Evolutionary conservation across 2,113 vertebrate genomes (phyloP).

Genomic region (Saimiri boliviensis): DNA sequence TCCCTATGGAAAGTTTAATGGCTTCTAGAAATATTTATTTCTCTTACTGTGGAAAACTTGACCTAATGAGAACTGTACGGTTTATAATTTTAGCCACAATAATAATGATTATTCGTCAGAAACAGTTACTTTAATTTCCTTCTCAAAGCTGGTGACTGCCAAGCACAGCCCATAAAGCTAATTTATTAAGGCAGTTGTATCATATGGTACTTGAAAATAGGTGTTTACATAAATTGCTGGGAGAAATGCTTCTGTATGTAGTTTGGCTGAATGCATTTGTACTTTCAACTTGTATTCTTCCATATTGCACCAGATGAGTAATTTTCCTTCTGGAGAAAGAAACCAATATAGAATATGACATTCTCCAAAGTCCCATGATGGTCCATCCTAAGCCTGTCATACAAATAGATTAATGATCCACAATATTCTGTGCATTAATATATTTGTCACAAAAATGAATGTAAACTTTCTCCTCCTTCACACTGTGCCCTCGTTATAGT

Average conservation of each 20-base stretch:
- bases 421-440: slow-evolving; percentile 48
- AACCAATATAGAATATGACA: background rate
- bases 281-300: slow-evolving; percentile 13
- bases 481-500: slow-evolving; percentile 21
- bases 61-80: background rate
- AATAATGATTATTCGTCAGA: background rate
- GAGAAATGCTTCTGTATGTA: background rate
- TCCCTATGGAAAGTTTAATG: background rate
- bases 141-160: background rate
- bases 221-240: background rate
- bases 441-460: slow-evolving; percentile 43
- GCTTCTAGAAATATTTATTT: background rate
- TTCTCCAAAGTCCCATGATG: background rate
- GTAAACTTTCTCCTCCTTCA: background rate
- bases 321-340: background rate
- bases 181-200: slow-evolving; percentile 36
- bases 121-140: slow-evolving; percentile 38
- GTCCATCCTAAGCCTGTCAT: background rate
- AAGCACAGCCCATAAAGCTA: background rate
- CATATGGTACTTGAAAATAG: background rate
- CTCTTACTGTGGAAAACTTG: background rate
- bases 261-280: background rate
- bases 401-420: background rate
- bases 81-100: background rate
- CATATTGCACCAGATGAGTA: background rate